phyloP scores from a whole-genome alignment of 2,797 vertebrate species.

The Gadopsis marmoratus region DNA sequence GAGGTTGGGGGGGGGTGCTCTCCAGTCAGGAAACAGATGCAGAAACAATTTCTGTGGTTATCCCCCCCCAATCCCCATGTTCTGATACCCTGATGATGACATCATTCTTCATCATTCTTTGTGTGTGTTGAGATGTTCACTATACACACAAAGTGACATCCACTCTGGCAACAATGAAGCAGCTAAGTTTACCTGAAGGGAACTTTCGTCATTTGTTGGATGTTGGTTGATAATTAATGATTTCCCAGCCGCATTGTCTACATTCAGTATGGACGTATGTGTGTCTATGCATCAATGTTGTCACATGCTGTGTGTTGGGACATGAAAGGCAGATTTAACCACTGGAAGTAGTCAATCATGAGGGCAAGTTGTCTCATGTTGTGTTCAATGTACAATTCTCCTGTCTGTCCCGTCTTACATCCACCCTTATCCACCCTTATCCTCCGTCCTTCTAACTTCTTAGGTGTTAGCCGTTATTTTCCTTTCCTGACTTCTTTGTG shows the following conservation, averaged over 20 bases:
- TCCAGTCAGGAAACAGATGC: slow-evolving; percentile 32
- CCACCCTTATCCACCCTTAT: background rate
- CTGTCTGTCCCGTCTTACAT: background rate
- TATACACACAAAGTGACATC: slow-evolving; percentile 14
- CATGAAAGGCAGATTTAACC: background rate
- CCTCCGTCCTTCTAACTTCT: background rate
- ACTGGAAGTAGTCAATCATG: background rate
- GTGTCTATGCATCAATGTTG: background rate
- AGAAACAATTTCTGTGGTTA: slow-evolving; percentile 35
- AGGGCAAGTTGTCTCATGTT: background rate
- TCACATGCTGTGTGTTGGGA: background rate
- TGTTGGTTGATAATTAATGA: slow-evolving; percentile 8
- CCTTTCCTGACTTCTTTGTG: background rate
- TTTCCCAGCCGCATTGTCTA: background rate
- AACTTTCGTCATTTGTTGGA: background rate
- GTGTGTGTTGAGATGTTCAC: slow-evolving; percentile 25
- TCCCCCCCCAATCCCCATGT: background rate
- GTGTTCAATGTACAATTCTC: too few species aligned
- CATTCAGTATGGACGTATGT: background rate
- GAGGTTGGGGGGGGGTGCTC: slow-evolving; percentile 24
- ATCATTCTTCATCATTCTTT: slow-evolving; percentile 64
- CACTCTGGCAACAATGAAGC: background rate
- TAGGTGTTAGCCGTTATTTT: background rate
- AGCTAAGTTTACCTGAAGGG: background rate
- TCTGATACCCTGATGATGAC: slow-evolving; percentile 59